A percentile compares a stretch with the other conserved stretches of the same genome.
Conservation (phyloP, 2,888 invertebrate species). For the Parnassius smintheus region DNA sequence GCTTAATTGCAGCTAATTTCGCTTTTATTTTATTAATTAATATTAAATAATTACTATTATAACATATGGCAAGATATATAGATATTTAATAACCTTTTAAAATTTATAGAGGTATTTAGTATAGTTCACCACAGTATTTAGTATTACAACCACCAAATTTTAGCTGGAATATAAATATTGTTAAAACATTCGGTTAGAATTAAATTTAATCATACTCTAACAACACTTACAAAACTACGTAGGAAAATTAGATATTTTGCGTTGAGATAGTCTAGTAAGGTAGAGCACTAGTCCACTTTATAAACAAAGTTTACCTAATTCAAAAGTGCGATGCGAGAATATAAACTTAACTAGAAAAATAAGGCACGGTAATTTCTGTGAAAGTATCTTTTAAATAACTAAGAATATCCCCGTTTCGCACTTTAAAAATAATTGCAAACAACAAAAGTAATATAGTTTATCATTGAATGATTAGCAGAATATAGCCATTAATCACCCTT, state of each 20-base stretch:
- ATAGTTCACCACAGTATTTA: slow-evolving; percentile 6
- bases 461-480: slow-evolving; percentile 8
- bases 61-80: too few relatives aligned
- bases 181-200: background rate
- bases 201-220: background rate
- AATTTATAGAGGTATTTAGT: background rate
- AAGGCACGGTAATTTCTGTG: background rate
- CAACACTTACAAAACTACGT: background rate
- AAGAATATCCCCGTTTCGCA: background rate
- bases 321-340: slow-evolving; percentile 10
- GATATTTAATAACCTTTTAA: background rate
- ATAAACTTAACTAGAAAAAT: background rate
- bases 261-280: slow-evolving; percentile 11
- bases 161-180: slow-evolving; percentile 4
- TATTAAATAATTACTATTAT: background rate
- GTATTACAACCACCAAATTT: slow-evolving; percentile 3
- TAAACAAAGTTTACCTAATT: background rate
- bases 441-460: background rate
- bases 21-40: slow-evolving; percentile 16
- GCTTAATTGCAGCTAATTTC: slow-evolving; percentile 24
- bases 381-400: background rate
- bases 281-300: slow-evolving; percentile 13
- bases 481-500: background rate
- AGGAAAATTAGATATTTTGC: slow-evolving; percentile 9
- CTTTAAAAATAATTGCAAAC: slow-evolving; percentile 10